Base-by-base conservation (phyloP, 1,140 invertebrate genomes). In the Tetraneura akinire region DNA sequence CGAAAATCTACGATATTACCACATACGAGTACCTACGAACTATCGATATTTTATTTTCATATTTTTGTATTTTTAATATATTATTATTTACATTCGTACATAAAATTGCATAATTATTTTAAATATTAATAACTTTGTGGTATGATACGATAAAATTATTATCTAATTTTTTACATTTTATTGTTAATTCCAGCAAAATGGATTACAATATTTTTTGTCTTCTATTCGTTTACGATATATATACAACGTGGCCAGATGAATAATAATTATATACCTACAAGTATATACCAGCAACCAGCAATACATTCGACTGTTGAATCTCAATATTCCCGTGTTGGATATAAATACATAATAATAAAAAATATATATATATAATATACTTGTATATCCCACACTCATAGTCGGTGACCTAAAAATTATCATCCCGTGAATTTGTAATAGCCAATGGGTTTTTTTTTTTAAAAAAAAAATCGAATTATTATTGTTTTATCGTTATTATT, bases 321-420 rank as follows among this genome's bases (percentile, higher is more conserved):
- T n/a, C 51, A 32, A 37, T 64, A 57, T 71, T 13, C 11, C 6
- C 13, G 71, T 23, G 16, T 76, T n/a, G n/a, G 37, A 45, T 47
- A 18, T 8, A 8, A 45, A 26, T 21, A 70, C 10, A 57, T 71
- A 71, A 71, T 16, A 26, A 11, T 6, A 11, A n/a, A n/a, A n/a
- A 16, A 4, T 42, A 21, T 37, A 42, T n/a, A 37, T 37, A 64
- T 42, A 37, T 21, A 42, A 37, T 32, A 18, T 32, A 32, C 32
- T 29, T 26, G 21, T 29, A 49, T 37, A 37, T 6, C 18, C 14
- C 21, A 60, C 70, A 76, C 70, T 37, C n/a, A 37, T 47, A 76
- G 37, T 76, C 73, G 21, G 53, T 60, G 73, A 76, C 73, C 73
- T 76, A 76, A 60, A 76, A 76, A 60, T 76, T 76, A 76, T 14